Base-by-base conservation (phyloP, 1,140 invertebrate genomes). In the Lethrus apterus region DNA sequence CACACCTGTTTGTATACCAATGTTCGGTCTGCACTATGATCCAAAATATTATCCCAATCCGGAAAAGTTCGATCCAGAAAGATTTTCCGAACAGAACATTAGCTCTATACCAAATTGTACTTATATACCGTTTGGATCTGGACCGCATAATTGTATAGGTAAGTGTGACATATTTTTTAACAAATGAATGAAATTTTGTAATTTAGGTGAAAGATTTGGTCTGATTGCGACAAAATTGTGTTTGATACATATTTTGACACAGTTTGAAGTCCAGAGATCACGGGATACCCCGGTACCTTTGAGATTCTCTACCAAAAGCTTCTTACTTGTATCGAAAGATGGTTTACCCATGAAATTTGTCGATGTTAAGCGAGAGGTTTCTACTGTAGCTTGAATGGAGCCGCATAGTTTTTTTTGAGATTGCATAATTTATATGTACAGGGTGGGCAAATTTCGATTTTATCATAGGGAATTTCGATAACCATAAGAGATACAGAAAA, bases 41-140 rank as follows among this genome's bases (percentile, higher is more conserved):
- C 70, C 75, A 2, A 60, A 70, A 9, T 68, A 75, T 36, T 86
- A 72, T 61, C 68, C 75, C 2, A 66, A 85, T 52, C 84, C 84
- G 2, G 69, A 79, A 5, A 64, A 53, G 4, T 87, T 83, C 52
- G 70, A 83, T 65, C 84, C 84, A 0, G 77, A 83, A 23, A 36
- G 45, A 15, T 47, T 47, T 32, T 11, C 13, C 8, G 45, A 36
- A 3, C 34, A 46, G 19, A 17, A 38, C 4, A 46, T 36, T 17
- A 20, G 14, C 9, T 26, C n/a, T 4, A 17, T n/a, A 9, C 23
- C 14, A 8, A 2, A 5, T 13, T 46, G 9, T 17, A 11, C 34
- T 3, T 46, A 38, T 14, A 34, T 36, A 1, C 38, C 38, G 3
- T 41, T 41, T 15, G 38, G 38, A 1, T 1, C 21, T 13, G 38